phyloP scores from a whole-genome alignment of 1,140 invertebrate species.

The Radopholus similis region DNA sequence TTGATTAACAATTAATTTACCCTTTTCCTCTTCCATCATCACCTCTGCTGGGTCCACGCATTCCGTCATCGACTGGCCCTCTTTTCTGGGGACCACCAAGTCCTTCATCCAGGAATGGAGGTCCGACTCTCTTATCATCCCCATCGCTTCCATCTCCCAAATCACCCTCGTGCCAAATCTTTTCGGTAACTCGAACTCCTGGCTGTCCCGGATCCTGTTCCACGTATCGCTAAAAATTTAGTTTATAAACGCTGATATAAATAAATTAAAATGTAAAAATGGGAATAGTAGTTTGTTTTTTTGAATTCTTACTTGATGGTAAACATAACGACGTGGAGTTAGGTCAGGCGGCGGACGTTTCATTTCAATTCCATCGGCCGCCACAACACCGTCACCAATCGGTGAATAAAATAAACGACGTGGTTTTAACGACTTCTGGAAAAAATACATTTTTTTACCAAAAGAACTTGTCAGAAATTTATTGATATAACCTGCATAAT shows the following conservation, averaged over 20 bases:
- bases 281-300: too few relatives aligned
- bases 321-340: conserved; percentile 38
- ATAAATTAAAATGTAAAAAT: conserved; percentile 14
- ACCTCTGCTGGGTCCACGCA: conserved; percentile 16
- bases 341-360: conserved; percentile 53
- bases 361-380: conserved; percentile 56
- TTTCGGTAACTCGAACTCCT: conserved; percentile 30
- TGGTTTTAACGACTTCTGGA: conserved; percentile 52
- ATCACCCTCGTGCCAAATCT: conserved; percentile 36
- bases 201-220: conserved; percentile 40
- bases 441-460: too few relatives aligned
- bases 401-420: conserved; percentile 53
- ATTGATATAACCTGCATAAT: too few relatives aligned
- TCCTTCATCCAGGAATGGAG: neutral
- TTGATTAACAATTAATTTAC: conserved; percentile 1
- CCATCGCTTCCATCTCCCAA: neutral
- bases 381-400: conserved; percentile 51
- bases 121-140: neutral
- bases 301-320: too few relatives aligned
- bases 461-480: too few relatives aligned
- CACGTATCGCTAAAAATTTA: conserved; percentile 44
- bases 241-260: too few relatives aligned
- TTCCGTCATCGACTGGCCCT: conserved; percentile 12
- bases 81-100: conserved; percentile 5
- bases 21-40: neutral